Percentiles rank a stretch among this genome's conserved stretches.
These are phyloP conservation scores for Okamejei kenojei DNA, from an alignment of 2,797 vertebrate genomes.

Conservation along the genomic window DNA sequence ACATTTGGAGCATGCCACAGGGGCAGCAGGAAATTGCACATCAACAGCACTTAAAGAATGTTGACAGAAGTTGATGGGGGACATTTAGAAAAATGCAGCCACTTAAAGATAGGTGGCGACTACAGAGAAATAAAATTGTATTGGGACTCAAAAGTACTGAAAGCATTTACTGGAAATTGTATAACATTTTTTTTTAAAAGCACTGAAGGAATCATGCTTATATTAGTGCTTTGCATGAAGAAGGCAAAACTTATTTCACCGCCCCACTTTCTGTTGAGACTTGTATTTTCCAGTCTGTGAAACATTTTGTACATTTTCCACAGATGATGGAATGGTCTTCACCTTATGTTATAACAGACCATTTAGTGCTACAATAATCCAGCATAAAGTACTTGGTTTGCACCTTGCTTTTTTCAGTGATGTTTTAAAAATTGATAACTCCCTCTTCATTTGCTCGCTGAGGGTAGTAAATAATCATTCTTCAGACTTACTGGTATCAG, in stretches of 20 bases:
- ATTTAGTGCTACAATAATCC: background rate
- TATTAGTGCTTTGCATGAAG: background rate
- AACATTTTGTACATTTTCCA: background rate
- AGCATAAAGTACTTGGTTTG: background rate
- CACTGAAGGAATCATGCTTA: background rate
- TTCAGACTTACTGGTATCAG: background rate
- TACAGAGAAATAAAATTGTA: background rate
- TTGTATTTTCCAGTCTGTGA: background rate
- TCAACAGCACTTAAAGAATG: background rate
- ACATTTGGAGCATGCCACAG: background rate
- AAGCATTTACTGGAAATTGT: background rate
- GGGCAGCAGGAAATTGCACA: constrained; percentile 10
- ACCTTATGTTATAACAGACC: background rate
- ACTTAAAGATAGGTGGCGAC: background rate
- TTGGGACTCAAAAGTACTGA: background rate
- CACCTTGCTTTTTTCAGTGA: background rate
- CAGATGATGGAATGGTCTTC: background rate
- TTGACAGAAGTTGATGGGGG: background rate
- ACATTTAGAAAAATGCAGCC: background rate
- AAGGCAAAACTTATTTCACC: constrained; percentile 6
- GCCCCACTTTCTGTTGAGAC: background rate
- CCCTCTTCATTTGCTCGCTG: background rate
- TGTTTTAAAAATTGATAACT: background rate
- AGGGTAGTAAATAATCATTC: background rate
- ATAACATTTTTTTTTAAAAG: background rate